phyloP scores from a whole-genome alignment of 2,888 invertebrate genomes.

The Creontiades dilutus region DNA sequence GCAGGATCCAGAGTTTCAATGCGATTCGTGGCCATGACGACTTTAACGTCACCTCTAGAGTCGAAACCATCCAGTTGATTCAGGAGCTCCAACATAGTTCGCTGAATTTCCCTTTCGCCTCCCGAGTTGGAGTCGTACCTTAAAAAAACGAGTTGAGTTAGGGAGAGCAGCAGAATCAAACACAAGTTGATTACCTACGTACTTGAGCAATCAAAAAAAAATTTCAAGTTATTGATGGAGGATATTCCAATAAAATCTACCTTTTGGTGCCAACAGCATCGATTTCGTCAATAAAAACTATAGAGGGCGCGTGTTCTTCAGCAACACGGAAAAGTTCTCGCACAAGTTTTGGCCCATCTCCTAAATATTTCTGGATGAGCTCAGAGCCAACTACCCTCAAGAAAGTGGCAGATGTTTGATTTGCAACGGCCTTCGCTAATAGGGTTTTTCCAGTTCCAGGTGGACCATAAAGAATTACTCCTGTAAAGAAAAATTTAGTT shows the following conservation, averaged over 20 bases:
- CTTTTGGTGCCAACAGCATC: conserved; percentile 98
- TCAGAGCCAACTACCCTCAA: conserved; percentile 99
- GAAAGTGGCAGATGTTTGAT: conserved; percentile 99
- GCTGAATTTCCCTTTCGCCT: conserved; percentile 99
- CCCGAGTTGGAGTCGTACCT: conserved; percentile 98
- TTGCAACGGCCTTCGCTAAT: conserved; percentile 98
- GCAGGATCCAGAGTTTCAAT: conserved; percentile 99
- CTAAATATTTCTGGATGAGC: conserved; percentile 98
- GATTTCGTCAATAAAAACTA: conserved; percentile 99
- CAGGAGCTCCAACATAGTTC: conserved; percentile 98
- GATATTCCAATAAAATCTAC: not conserved
- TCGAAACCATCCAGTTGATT: conserved; percentile 99
- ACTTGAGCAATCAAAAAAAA: too few relatives aligned
- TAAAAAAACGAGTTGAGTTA: too few relatives aligned
- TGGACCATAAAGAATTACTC: conserved; percentile 98
- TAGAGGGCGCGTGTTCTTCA: conserved; percentile 99
- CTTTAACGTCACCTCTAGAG: conserved; percentile 97
- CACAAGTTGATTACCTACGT: too few relatives aligned
- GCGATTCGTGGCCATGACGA: conserved; percentile 98
- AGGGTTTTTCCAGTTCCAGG: conserved; percentile 99
- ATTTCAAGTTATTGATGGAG: not conserved
- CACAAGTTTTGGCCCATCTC: conserved; percentile 99
- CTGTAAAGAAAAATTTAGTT: not conserved
- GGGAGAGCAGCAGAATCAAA: too few relatives aligned
- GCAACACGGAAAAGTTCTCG: conserved; percentile 99